Percentiles rank a stretch among this genome's conserved stretches.
phyloP scores from a whole-genome alignment of 2,888 invertebrate genomes.

The Orthosia gothica region DNA sequence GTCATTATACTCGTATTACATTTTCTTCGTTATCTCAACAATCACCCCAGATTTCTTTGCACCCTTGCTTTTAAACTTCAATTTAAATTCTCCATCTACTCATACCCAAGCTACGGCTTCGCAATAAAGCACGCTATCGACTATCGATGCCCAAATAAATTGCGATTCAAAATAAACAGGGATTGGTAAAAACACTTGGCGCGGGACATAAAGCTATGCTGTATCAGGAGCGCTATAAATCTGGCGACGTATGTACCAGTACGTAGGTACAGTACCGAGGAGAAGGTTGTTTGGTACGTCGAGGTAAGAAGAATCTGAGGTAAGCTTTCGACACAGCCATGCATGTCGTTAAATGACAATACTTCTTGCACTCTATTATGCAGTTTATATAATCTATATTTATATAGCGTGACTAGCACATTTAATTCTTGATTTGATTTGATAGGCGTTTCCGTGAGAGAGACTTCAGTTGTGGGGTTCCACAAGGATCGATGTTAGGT shows the following conservation, averaged over 20 bases:
- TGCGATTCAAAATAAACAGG: constrained; percentile 72
- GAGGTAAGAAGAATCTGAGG: constrained; percentile 12
- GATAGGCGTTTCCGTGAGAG: no score
- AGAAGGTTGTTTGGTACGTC: constrained; percentile 8
- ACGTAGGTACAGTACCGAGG: constrained; percentile 20
- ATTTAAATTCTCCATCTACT: constrained; percentile 32
- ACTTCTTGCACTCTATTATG: background rate
- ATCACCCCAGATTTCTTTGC: background rate
- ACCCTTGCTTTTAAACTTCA: constrained; percentile 12
- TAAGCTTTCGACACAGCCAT: constrained; percentile 5
- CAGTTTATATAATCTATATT: no score
- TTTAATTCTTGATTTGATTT: background rate
- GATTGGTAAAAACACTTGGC: constrained; percentile 68
- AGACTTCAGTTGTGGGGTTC: background rate
- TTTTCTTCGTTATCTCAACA: background rate
- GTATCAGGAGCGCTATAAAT: constrained; percentile 77
- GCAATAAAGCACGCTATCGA: constrained; percentile 66
- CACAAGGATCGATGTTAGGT: background rate
- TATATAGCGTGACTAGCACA: background rate
- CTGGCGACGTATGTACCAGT: constrained; percentile 50
- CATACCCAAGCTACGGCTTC: constrained; percentile 41
- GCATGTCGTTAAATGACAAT: background rate
- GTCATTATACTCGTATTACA: no score
- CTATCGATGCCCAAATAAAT: constrained; percentile 69
- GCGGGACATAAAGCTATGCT: constrained; percentile 70